A percentile compares a stretch with the other conserved stretches of the same genome.
phyloP scores from a whole-genome alignment of 2,888 invertebrate species.

The Baronia brevicornis region DNA sequence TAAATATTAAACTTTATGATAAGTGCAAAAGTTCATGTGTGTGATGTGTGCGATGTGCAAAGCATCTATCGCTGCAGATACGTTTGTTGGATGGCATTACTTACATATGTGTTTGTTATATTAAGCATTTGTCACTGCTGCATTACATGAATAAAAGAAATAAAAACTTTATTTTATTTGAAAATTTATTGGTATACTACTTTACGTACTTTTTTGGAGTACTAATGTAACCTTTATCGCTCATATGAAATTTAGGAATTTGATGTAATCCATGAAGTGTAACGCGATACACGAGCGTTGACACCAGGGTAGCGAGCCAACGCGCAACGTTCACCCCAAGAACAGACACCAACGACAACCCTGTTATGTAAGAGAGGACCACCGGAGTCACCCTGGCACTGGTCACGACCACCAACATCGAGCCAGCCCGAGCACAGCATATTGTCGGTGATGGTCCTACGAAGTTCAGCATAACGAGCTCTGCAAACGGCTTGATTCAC shows the following conservation, averaged over 20 bases:
- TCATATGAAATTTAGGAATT: conserved; percentile 31
- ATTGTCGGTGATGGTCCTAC: conserved; percentile 30
- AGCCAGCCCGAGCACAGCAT: conserved; percentile 44
- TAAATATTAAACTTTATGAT: too few relatives aligned
- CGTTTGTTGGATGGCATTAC: too few relatives aligned
- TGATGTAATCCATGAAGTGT: conserved; percentile 31
- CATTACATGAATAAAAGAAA: too few relatives aligned
- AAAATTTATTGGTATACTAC: too few relatives aligned
- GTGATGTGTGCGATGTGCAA: too few relatives aligned
- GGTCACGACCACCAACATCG: conserved; percentile 36
- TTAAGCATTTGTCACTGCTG: too few relatives aligned
- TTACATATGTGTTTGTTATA: too few relatives aligned
- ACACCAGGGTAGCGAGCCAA: conserved; percentile 32
- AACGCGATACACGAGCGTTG: conserved; percentile 31
- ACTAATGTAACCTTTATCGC: neutral
- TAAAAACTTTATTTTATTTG: too few relatives aligned
- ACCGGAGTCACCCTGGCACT: conserved; percentile 44
- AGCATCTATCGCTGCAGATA: too few relatives aligned
- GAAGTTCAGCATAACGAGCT: conserved; percentile 25
- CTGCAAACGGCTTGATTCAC: conserved; percentile 32
- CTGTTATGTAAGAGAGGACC: conserved; percentile 36
- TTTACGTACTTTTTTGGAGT: too few relatives aligned
- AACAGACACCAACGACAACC: conserved; percentile 34
- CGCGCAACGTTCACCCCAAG: conserved; percentile 34
- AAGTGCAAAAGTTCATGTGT: too few relatives aligned